These are phyloP conservation scores for Dermolepida albohirtum DNA, from an alignment of 2,888 invertebrate genomes.

Conservation along the genomic window DNA sequence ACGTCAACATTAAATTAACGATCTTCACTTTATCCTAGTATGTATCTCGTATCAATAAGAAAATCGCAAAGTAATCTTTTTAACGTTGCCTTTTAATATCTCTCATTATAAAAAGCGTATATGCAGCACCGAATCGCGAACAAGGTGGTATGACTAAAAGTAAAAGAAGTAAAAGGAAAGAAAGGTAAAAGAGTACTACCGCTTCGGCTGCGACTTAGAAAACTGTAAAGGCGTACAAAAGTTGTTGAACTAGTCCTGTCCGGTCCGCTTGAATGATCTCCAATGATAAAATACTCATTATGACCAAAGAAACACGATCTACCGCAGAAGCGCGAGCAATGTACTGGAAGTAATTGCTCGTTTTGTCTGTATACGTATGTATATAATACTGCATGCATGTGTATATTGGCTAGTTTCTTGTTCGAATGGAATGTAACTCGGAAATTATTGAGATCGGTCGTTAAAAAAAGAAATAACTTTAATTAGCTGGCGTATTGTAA, in stretches of 20 bases:
- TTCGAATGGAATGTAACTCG: constrained; percentile 31
- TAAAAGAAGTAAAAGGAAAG: no score
- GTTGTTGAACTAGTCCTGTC: constrained; percentile 38
- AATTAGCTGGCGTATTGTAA: no score
- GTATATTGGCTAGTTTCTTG: no score
- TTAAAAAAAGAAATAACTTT: constrained; percentile 15
- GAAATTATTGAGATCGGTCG: constrained; percentile 17
- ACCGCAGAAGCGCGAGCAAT: constrained; percentile 50
- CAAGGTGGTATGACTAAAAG: no score
- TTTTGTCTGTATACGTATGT: constrained; percentile 23
- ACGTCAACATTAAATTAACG: no score
- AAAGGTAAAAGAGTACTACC: constrained; percentile 3
- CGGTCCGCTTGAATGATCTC: constrained; percentile 39
- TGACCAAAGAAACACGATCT: constrained; percentile 42
- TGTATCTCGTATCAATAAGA: no score
- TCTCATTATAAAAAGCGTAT: no score
- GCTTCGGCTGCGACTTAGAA: constrained; percentile 7
- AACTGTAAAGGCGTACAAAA: constrained; percentile 26
- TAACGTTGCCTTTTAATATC: no score
- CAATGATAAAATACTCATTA: constrained; percentile 42
- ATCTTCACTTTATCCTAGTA: no score
- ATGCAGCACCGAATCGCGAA: no score
- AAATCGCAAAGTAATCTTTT: no score
- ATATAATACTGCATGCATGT: no score
- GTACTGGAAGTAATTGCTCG: constrained; percentile 47